Percentiles rank a stretch among this genome's conserved stretches.
Evolutionary conservation across 2,797 vertebrate genomes (phyloP).

Genomic region (Oreonectes daqikongensis): DNA sequence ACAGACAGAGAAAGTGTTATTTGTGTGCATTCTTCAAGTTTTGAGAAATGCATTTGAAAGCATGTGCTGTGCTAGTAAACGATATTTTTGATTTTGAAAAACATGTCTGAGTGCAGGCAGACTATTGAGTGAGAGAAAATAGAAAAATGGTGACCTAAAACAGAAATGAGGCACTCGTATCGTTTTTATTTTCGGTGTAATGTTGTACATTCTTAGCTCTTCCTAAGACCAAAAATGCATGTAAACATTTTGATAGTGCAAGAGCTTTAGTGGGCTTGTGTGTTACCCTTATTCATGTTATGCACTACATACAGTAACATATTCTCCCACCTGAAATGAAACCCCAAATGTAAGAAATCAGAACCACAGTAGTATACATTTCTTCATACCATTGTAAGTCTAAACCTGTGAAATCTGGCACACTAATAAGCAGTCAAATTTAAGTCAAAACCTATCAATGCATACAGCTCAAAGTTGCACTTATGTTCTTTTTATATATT

Average conservation of each 20-base stretch:
- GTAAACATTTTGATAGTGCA: not conserved
- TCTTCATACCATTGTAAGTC: no score
- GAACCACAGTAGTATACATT: no score
- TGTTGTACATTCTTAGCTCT: not conserved
- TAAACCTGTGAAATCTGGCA: no score
- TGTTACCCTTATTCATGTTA: no score
- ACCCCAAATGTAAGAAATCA: no score
- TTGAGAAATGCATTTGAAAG: not conserved
- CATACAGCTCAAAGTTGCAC: no score
- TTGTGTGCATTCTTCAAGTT: not conserved
- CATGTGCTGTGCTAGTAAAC: not conserved
- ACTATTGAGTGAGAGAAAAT: constrained; percentile 21
- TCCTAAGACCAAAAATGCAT: not conserved
- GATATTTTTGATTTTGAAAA: constrained; percentile 11
- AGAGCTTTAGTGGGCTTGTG: not conserved
- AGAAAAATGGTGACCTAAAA: constrained; percentile 30
- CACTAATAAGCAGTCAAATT: no score
- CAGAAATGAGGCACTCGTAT: not conserved
- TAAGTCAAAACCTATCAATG: no score
- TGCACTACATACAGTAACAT: no score
- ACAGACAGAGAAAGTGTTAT: not conserved
- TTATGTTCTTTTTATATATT: no score
- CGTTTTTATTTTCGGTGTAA: not conserved
- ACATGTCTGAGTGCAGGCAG: constrained; percentile 9
- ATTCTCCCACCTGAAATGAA: no score